Evolutionary conservation across 2,113 vertebrate genomes (phyloP).

Genomic region (Pleuronectes platessa): DNA sequence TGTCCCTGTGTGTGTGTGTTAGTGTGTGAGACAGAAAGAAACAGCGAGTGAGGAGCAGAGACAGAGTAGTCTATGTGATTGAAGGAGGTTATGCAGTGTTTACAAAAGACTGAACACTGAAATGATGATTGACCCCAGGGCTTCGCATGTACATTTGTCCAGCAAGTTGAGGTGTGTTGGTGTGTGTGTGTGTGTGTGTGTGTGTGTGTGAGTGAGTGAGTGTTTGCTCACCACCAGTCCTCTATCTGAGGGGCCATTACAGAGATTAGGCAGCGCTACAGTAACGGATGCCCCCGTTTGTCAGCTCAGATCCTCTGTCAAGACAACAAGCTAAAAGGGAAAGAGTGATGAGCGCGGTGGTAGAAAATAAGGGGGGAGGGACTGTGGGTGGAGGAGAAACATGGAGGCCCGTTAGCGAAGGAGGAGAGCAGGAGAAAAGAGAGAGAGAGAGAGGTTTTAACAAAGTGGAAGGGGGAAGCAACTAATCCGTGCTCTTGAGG

Average conservation of each 20-base stretch:
- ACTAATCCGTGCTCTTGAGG: constrained; percentile 4
- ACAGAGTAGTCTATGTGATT: constrained; percentile 25
- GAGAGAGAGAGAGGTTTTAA: constrained; percentile 14
- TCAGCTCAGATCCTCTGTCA: constrained; percentile 88
- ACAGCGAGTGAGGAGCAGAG: constrained; percentile 11
- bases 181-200: constrained; percentile 36
- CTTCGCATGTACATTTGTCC: constrained; percentile 63
- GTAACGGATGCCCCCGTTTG: constrained; percentile 87
- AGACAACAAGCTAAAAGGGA: constrained; percentile 74
- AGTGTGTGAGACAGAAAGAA: constrained; percentile 1
- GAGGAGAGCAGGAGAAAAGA: neutral
- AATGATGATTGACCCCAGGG: constrained; percentile 63
- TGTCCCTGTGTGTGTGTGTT: constrained; percentile 39
- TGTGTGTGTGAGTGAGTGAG: constrained; percentile 44
- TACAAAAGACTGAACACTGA: constrained; percentile 51
- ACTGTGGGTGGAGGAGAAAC: constrained; percentile 16
- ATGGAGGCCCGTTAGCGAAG: constrained; percentile 2
- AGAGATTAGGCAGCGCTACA: constrained; percentile 87
- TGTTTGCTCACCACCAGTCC: constrained; percentile 81
- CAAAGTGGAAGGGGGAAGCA: constrained; percentile 19
- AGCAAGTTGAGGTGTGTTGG: constrained; percentile 45
- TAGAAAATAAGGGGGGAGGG: constrained; percentile 25
- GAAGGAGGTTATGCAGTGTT: constrained; percentile 48
- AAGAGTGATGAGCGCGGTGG: constrained; percentile 60
- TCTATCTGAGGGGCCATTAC: constrained; percentile 87